phyloP scores from a whole-genome alignment of 2,888 invertebrate genomes.

The Eueremaeus valkanovi region DNA sequence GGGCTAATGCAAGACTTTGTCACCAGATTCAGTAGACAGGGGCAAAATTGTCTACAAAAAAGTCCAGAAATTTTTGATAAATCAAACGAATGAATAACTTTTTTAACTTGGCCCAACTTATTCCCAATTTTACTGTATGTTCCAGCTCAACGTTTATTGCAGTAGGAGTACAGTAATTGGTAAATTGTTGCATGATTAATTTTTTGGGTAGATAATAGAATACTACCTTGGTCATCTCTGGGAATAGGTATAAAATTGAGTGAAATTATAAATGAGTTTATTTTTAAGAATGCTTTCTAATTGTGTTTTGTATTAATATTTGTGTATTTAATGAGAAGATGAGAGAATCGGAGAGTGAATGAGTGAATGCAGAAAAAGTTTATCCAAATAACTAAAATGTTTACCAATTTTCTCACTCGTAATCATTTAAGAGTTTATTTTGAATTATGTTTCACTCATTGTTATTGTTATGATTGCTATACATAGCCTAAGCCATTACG shows the following conservation, averaged over 20 bases:
- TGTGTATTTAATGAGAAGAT: neutral
- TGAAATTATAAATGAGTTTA: neutral
- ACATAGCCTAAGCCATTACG: neutral
- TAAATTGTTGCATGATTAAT: no score
- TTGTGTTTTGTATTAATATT: neutral
- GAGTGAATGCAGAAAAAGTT: neutral
- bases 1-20: no score
- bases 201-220: no score
- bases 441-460: neutral
- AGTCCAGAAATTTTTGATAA: no score
- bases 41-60: no score
- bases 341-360: neutral
- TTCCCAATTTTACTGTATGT: no score
- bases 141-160: no score
- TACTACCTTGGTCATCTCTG: no score
- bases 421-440: neutral
- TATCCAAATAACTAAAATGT: neutral
- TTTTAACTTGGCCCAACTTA: no score
- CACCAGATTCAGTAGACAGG: no score
- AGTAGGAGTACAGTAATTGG: no score
- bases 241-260: neutral
- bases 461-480: neutral
- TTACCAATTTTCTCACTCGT: neutral
- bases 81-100: no score
- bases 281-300: neutral